A percentile compares a stretch with the other conserved stretches of the same genome.
Conservation (phyloP, 2,113 vertebrate genomes). For the Zosterops lateralis region DNA sequence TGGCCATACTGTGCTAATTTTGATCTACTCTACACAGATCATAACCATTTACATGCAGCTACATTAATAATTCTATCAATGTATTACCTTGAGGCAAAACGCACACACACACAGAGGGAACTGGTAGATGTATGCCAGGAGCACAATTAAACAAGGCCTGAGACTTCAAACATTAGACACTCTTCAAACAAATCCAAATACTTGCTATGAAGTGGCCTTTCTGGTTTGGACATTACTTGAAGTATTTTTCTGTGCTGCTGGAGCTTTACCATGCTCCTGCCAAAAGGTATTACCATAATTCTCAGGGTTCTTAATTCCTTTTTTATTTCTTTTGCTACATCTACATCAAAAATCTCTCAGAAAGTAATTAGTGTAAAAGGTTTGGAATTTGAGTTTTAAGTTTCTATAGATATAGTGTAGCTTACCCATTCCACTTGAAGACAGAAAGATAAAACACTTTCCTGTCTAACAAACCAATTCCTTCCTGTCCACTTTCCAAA, state of each 20-base stretch:
- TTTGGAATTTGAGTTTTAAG: background rate
- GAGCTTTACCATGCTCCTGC: background rate
- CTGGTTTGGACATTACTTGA: background rate
- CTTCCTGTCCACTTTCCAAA: background rate
- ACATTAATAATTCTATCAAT: background rate
- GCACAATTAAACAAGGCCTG: background rate
- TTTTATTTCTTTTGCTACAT: background rate
- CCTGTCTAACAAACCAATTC: background rate
- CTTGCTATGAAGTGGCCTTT: background rate
- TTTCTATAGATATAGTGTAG: background rate
- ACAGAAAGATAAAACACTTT: background rate
- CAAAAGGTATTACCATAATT: background rate
- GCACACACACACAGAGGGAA: background rate
- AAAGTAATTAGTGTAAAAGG: background rate
- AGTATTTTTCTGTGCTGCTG: background rate
- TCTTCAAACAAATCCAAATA: background rate
- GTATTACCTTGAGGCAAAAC: background rate
- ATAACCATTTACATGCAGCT: background rate
- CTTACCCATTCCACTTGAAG: background rate
- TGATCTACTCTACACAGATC: background rate
- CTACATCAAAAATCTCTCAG: background rate
- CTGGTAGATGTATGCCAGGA: background rate
- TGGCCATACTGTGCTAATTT: background rate
- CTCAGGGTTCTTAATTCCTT: background rate
- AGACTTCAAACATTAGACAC: background rate